Evolutionary conservation across 2,797 vertebrate genomes (phyloP).

Genomic region (Peromyscus eremicus): DNA sequence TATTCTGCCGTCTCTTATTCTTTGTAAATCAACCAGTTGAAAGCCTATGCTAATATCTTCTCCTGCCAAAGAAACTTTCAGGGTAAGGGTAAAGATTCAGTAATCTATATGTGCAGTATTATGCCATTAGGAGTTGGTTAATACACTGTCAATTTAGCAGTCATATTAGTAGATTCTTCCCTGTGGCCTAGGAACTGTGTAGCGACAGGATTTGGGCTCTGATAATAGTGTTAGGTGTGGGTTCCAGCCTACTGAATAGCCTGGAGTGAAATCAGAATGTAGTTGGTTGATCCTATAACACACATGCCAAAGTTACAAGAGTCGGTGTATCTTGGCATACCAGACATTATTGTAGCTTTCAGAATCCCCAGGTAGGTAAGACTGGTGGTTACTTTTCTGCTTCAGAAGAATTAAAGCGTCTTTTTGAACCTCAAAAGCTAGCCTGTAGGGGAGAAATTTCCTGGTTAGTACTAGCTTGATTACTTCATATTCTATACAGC

Average conservation of each 20-base stretch:
- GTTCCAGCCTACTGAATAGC: background rate
- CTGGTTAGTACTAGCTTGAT: background rate
- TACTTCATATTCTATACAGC: background rate
- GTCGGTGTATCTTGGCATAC: background rate
- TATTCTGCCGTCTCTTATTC: background rate
- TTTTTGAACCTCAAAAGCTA: background rate
- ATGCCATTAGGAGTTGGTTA: background rate
- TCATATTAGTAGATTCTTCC: background rate
- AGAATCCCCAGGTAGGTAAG: background rate
- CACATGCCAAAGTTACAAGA: background rate
- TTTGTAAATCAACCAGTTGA: background rate
- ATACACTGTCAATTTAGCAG: background rate
- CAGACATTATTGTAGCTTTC: background rate
- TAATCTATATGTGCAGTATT: too few species aligned
- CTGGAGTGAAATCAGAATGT: background rate
- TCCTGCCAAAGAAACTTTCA: too few species aligned
- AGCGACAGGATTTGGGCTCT: background rate
- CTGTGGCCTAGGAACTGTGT: background rate
- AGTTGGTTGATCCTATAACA: background rate
- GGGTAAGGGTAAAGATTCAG: too few species aligned
- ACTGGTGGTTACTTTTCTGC: too few species aligned
- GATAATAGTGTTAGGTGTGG: background rate
- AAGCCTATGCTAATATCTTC: background rate
- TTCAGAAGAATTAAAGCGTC: background rate
- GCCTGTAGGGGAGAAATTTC: too few species aligned